Evolutionary conservation across 2,113 vertebrate species (phyloP).

Genomic region (Sebastes fasciatus): DNA sequence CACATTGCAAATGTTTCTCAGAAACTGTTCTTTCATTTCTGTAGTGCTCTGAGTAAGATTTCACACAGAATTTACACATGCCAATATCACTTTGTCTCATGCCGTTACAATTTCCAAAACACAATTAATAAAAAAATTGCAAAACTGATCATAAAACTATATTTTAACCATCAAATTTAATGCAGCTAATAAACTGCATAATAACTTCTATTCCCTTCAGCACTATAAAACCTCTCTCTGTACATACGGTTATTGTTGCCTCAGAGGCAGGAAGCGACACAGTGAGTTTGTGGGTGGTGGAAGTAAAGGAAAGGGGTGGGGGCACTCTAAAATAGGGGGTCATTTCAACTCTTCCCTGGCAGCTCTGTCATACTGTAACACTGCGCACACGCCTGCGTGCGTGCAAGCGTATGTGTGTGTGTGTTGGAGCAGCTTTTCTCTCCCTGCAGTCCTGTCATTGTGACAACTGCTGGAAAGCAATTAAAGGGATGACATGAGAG

Average conservation of each 20-base stretch:
- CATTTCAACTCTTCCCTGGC: conserved; percentile 57
- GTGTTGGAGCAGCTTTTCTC: conserved; percentile 41
- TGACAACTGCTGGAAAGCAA: conserved; percentile 79
- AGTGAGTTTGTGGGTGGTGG: conserved; percentile 38
- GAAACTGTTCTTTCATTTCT: conserved; percentile 43
- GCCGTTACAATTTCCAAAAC: background rate
- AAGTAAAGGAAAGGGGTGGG: background rate
- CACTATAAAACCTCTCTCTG: conserved; percentile 45
- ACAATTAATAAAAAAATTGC: conserved; percentile 20
- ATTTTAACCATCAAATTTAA: conserved; percentile 60
- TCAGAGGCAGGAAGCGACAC: conserved; percentile 41
- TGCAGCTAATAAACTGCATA: conserved; percentile 47
- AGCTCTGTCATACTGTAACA: conserved; percentile 55
- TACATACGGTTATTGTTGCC: conserved; percentile 59
- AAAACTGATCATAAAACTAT: conserved; percentile 53
- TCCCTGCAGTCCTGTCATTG: conserved; percentile 76
- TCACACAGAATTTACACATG: background rate
- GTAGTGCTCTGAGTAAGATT: background rate
- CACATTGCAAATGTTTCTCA: conserved; percentile 59
- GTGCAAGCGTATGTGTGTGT: conserved; percentile 31
- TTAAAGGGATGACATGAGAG: conserved; percentile 79
- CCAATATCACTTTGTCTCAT: background rate
- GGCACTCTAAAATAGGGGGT: conserved; percentile 46
- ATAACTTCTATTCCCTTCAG: conserved; percentile 33
- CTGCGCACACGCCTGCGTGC: background rate